phyloP scores from a whole-genome alignment of 2,888 invertebrate species.

The Drosophila melanosoma region DNA sequence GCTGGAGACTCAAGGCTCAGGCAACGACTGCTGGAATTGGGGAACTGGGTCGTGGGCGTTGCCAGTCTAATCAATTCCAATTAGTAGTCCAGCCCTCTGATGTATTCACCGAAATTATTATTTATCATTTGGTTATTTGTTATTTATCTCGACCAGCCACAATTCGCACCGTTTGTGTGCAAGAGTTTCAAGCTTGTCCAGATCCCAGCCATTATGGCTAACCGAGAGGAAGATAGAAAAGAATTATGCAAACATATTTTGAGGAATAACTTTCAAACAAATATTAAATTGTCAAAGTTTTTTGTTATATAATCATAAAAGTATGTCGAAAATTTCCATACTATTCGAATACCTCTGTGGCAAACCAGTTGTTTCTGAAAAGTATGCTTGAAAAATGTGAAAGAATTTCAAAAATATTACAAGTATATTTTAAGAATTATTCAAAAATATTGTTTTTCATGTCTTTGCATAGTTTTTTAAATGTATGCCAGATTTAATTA shows the following conservation, averaged over 20 bases:
- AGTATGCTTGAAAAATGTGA: conserved; percentile 5
- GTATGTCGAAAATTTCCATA: neutral
- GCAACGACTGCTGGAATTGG: neutral
- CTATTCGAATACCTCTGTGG: neutral
- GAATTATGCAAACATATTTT: neutral
- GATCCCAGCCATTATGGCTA: conserved; percentile 39
- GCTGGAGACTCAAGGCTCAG: conserved; percentile 12
- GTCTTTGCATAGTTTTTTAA: neutral
- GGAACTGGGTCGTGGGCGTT: conserved; percentile 27
- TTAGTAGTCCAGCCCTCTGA: conserved; percentile 83
- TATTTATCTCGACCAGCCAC: conserved; percentile 66
- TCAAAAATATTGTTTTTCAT: neutral
- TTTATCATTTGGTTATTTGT: conserved; percentile 84
- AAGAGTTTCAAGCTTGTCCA: conserved; percentile 20
- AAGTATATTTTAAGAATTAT: neutral
- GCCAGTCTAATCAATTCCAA: conserved; percentile 84
- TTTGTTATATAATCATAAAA: neutral
- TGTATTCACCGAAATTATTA: conserved; percentile 85
- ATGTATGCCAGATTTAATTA: neutral
- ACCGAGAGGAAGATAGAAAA: neutral
- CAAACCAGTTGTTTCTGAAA: conserved; percentile 5
- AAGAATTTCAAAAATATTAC: neutral
- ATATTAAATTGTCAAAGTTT: neutral
- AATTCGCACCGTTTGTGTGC: conserved; percentile 28
- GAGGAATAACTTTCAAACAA: neutral